Evolutionary conservation across 2,888 invertebrate genomes (phyloP).

Genomic region (Tolmerus cingulatus): DNA sequence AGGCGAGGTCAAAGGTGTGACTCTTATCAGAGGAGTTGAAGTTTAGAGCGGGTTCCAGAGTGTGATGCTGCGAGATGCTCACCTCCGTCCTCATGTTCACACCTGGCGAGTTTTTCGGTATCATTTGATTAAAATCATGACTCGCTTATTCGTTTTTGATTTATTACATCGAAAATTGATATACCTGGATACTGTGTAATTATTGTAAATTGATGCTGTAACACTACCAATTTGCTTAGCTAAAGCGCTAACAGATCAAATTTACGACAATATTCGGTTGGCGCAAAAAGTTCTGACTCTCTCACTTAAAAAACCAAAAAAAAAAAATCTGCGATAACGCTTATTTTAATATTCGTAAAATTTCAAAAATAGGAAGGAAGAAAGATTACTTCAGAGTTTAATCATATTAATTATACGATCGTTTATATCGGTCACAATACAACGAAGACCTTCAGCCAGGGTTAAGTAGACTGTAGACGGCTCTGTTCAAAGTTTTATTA

Average conservation of each 20-base stretch:
- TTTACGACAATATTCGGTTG: not conserved
- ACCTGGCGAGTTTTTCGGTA: not conserved
- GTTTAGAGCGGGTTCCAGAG: not conserved
- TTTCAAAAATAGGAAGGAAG: not conserved
- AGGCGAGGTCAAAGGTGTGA: conserved; percentile 7
- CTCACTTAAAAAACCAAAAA: not conserved
- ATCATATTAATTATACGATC: not conserved
- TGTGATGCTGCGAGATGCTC: not conserved
- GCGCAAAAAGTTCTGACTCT: not conserved
- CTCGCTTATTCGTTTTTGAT: not conserved
- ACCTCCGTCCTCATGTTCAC: not conserved
- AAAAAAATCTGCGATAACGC: not conserved
- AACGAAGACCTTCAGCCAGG: not conserved
- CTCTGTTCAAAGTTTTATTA: not conserved
- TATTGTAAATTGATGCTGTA: not conserved
- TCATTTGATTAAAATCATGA: not conserved
- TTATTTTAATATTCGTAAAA: not conserved
- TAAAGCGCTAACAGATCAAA: not conserved
- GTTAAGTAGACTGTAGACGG: not conserved
- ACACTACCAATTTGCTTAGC: not conserved
- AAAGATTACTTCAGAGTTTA: not conserved
- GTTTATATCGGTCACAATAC: not conserved
- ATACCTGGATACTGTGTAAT: not conserved
- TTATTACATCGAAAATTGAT: not conserved
- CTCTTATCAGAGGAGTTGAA: not conserved